Evolutionary conservation across 2,888 invertebrate species (phyloP).

Genomic region (Drosophila mettleri): DNA sequence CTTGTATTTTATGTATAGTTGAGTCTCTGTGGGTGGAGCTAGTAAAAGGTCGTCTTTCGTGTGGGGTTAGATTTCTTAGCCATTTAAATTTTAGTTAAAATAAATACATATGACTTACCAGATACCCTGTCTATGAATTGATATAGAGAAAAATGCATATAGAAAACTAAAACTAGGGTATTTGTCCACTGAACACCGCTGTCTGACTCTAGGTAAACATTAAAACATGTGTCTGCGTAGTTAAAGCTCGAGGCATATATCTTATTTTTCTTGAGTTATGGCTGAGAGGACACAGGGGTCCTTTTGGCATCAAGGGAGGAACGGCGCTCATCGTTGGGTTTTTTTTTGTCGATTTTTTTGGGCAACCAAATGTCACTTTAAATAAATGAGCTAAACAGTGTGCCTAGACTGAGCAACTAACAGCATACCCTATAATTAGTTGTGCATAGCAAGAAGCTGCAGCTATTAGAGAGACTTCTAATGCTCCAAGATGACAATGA

Average conservation of each 20-base stretch:
- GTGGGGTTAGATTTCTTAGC: background rate
- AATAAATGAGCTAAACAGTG: background rate
- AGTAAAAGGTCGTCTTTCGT: background rate
- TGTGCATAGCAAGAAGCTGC: background rate
- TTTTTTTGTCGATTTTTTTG: background rate
- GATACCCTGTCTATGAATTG: background rate
- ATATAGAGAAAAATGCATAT: background rate
- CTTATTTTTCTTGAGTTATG: background rate
- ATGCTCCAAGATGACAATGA: background rate
- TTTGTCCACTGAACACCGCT: no score
- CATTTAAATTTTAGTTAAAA: background rate
- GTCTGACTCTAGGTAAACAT: background rate
- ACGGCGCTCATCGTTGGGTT: background rate
- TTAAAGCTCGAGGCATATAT: background rate
- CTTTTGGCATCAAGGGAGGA: no score
- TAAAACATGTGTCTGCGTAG: background rate
- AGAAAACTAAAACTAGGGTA: background rate
- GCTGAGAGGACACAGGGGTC: no score
- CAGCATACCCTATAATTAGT: background rate
- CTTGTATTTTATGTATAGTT: background rate
- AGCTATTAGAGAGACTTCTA: background rate
- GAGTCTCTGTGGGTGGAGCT: background rate
- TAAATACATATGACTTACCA: background rate
- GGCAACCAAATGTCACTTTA: constrained; percentile 10
- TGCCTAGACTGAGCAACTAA: background rate